These are phyloP conservation scores for Enteromius trimaculatus DNA, from an alignment of 2,797 vertebrate genomes.

Conservation along the genomic window DNA sequence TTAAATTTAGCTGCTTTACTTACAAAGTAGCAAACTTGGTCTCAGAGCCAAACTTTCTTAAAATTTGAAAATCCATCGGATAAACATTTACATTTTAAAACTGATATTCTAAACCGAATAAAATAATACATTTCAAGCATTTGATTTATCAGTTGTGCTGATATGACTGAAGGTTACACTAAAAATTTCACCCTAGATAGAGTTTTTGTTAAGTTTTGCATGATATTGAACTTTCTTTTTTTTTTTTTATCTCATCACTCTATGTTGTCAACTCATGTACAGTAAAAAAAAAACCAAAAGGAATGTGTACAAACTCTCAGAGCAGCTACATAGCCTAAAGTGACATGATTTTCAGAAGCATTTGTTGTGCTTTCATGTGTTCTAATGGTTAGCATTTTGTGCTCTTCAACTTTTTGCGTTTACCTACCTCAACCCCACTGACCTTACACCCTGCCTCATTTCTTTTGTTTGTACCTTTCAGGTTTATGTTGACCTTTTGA, in stretches of 20 bases:
- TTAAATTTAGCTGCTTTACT: background rate
- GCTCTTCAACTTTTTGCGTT: background rate
- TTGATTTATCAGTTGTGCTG: background rate
- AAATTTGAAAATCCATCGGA: background rate
- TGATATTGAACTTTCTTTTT: background rate
- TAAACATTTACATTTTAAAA: background rate
- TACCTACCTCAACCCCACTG: conserved; percentile 33
- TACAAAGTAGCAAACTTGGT: background rate
- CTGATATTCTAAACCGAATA: background rate
- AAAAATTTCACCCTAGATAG: background rate
- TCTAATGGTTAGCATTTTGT: background rate
- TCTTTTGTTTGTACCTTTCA: conserved; percentile 62
- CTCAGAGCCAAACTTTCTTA: background rate
- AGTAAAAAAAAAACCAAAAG: background rate
- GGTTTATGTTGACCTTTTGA: conserved; percentile 72
- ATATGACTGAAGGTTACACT: background rate
- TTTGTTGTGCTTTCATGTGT: conserved; percentile 5
- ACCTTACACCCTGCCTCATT: conserved; percentile 52
- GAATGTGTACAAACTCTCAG: background rate
- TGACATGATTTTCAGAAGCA: background rate
- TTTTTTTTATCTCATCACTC: background rate
- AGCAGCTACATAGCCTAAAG: background rate
- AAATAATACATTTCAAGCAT: no score
- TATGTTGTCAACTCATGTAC: background rate
- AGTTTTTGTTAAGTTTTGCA: background rate